phyloP scores from a whole-genome alignment of 2,888 invertebrate species.

The Zaprionus obscuricornis region DNA sequence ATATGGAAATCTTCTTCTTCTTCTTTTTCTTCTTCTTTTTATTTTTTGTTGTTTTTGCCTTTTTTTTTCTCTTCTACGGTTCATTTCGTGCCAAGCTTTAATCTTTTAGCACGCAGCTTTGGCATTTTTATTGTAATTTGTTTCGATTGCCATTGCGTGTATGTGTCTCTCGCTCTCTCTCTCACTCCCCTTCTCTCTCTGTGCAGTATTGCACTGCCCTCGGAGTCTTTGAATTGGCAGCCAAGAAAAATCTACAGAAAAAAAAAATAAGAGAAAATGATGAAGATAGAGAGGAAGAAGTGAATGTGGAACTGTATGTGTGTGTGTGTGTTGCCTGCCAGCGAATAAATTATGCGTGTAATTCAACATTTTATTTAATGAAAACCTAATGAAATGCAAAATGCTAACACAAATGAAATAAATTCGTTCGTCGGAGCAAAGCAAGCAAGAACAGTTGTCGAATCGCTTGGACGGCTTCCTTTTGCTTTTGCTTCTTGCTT shows the following conservation, averaged over 20 bases:
- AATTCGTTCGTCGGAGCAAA: constrained; percentile 68
- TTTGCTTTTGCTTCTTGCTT: constrained; percentile 6
- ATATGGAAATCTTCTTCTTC: constrained; percentile 63
- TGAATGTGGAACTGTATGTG: too few relatives aligned
- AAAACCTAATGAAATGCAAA: constrained; percentile 82
- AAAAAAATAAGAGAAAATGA: too few relatives aligned
- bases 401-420: constrained; percentile 78
- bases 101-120: constrained; percentile 75
- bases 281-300: constrained; percentile 1
- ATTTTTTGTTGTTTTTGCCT: constrained; percentile 15
- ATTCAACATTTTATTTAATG: constrained; percentile 82
- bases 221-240: constrained; percentile 6
- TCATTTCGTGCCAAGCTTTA: constrained; percentile 73
- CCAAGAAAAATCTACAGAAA: constrained; percentile 45
- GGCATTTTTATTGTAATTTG: constrained; percentile 77
- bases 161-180: too few relatives aligned
- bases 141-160: constrained; percentile 65
- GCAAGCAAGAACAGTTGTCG: constrained; percentile 53
- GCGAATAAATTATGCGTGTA: constrained; percentile 81
- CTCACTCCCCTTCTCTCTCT: too few relatives aligned
- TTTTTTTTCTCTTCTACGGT: too few relatives aligned
- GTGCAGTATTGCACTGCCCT: too few relatives aligned
- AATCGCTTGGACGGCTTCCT: constrained; percentile 58
- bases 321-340: constrained; percentile 57
- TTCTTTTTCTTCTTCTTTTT: constrained; percentile 1